phyloP scores from a whole-genome alignment of 2,797 vertebrate genomes.

The Lepilemur ruficaudatus region DNA sequence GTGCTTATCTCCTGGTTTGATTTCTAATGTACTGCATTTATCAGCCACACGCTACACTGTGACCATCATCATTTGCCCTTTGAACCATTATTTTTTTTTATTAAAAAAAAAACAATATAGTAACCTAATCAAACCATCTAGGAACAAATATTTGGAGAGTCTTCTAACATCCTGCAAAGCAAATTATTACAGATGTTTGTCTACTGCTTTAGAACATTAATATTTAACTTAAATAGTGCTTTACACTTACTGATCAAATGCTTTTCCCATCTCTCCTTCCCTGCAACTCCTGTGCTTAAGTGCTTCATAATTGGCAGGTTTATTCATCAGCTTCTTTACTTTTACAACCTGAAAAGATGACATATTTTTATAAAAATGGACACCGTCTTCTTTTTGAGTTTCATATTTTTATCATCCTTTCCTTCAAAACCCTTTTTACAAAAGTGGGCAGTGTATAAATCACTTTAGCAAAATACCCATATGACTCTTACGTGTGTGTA shows the following conservation, averaged over 20 bases:
- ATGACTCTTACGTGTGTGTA: not conserved
- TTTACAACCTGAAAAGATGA: not conserved
- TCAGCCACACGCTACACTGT: not conserved
- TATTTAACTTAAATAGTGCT: conserved; percentile 42
- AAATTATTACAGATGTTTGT: not conserved
- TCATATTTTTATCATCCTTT: not conserved
- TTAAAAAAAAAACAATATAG: not conserved
- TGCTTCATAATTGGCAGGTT: not conserved
- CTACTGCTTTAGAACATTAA: conserved; percentile 2
- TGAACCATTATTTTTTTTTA: not conserved
- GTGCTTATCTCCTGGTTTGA: not conserved
- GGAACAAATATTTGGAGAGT: not conserved
- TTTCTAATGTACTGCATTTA: not conserved
- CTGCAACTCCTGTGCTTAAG: not conserved
- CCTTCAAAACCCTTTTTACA: not conserved
- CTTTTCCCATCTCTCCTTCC: not conserved
- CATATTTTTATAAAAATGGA: not conserved
- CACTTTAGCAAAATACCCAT: not conserved
- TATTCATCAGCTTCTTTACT: conserved; percentile 4
- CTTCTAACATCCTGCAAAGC: not conserved
- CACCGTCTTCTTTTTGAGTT: conserved; percentile 15
- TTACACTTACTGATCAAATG: not conserved
- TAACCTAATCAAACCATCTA: not conserved
- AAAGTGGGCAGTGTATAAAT: not conserved
- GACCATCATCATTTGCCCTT: not conserved